Conservation (phyloP, 2,113 vertebrate genomes). For the Clarias batrachus region DNA sequence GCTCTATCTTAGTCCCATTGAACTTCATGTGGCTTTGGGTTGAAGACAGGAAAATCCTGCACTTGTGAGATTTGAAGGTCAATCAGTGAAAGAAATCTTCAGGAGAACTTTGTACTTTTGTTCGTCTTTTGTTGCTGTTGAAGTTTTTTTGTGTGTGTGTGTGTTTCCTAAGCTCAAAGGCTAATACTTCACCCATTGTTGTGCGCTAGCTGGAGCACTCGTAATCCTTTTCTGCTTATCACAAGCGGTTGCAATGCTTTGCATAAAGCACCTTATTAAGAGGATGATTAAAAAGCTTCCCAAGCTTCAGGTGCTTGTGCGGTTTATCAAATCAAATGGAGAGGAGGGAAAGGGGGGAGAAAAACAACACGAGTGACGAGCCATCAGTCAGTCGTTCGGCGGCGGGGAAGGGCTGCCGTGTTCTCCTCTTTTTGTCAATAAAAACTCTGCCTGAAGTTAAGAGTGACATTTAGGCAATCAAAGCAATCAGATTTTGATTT, state of each 20-base stretch:
- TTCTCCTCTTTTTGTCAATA: constrained; percentile 70
- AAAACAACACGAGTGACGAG: constrained; percentile 47
- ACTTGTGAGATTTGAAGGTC: constrained; percentile 37
- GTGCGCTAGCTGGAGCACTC: constrained; percentile 42
- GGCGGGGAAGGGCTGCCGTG: constrained; percentile 24
- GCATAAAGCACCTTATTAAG: constrained; percentile 78
- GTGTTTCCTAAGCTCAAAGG: constrained; percentile 41
- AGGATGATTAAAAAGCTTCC: constrained; percentile 78
- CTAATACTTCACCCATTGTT: constrained; percentile 55
- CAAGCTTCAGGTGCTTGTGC: constrained; percentile 72
- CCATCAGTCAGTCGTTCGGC: constrained; percentile 71
- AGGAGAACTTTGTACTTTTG: constrained; percentile 20
- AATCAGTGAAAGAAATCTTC: constrained; percentile 27
- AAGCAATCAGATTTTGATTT: constrained; percentile 75
- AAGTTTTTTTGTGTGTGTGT: constrained; percentile 18
- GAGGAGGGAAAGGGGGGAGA: constrained; percentile 48
- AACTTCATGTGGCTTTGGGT: constrained; percentile 24
- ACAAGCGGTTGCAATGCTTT: constrained; percentile 71
- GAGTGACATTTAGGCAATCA: constrained; percentile 77
- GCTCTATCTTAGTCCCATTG: constrained; percentile 26
- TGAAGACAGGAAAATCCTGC: constrained; percentile 32
- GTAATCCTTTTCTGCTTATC: constrained; percentile 67
- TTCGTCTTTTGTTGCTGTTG: not conserved
- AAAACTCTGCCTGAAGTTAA: constrained; percentile 70
- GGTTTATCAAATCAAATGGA: constrained; percentile 79